Percentiles rank a stretch among this genome's conserved stretches.
Conservation (phyloP, 2,888 invertebrate genomes). For the Ectemnius continuus region DNA sequence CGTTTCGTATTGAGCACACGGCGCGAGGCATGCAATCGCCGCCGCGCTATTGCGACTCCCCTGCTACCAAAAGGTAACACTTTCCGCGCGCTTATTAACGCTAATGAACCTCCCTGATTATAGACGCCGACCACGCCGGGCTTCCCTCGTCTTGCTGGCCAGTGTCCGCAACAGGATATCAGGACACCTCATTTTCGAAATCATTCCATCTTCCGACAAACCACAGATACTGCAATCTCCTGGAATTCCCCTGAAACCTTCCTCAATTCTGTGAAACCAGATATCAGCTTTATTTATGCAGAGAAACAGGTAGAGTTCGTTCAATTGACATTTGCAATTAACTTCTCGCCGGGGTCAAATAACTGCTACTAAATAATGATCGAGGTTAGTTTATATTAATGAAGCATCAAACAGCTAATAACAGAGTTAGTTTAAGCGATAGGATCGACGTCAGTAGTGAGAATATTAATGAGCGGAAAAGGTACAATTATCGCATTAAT, state of each 20-base stretch:
- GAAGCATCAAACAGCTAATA: neutral
- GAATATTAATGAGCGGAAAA: too few relatives aligned
- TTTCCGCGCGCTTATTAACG: slow-evolving; percentile 7
- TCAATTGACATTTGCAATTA: too few relatives aligned
- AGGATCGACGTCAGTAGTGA: neutral
- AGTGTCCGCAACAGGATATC: neutral
- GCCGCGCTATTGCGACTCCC: neutral
- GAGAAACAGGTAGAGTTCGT: too few relatives aligned
- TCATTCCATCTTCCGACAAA: too few relatives aligned
- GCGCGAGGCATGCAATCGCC: neutral
- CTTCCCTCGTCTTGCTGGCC: neutral
- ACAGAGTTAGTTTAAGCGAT: neutral
- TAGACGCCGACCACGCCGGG: neutral
- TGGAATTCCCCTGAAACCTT: too few relatives aligned
- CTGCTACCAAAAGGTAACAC: slow-evolving; percentile 3
- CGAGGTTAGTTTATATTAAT: too few relatives aligned
- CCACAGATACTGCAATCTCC: too few relatives aligned
- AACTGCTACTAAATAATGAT: too few relatives aligned
- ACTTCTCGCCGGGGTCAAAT: too few relatives aligned
- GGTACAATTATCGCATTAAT: neutral
- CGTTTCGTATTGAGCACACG: neutral
- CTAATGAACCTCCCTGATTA: neutral
- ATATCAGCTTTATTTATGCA: too few relatives aligned
- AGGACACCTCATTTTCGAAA: too few relatives aligned
- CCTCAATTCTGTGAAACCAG: too few relatives aligned